These are phyloP conservation scores for Melanotaenia trifasciata DNA, from an alignment of 2,797 vertebrate species.

Conservation along the genomic window DNA sequence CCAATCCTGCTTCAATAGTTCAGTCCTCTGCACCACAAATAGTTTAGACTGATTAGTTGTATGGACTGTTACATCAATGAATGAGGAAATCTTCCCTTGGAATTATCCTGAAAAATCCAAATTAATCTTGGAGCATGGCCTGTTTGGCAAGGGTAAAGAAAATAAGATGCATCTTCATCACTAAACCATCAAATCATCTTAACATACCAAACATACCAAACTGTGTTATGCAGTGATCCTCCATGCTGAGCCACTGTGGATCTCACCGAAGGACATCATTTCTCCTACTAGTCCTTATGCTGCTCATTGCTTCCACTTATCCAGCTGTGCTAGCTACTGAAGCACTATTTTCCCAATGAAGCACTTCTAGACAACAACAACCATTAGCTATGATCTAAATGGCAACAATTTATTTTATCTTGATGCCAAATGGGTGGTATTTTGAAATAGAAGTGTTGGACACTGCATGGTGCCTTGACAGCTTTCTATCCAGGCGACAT, in stretches of 20 bases:
- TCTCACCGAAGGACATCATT: not conserved
- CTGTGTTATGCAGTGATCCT: slow-evolving; percentile 10
- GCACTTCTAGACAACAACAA: slow-evolving; percentile 26
- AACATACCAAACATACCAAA: not conserved
- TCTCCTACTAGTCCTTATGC: slow-evolving; percentile 9
- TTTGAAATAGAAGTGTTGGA: slow-evolving; percentile 4
- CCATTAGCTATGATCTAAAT: slow-evolving; percentile 31
- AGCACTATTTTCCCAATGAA: slow-evolving; percentile 5
- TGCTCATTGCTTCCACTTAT: slow-evolving; percentile 25
- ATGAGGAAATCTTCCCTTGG: not conserved
- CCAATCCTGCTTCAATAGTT: not conserved
- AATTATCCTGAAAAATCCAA: not conserved
- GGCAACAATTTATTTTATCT: slow-evolving; percentile 9
- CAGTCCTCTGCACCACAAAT: not conserved
- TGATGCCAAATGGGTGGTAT: not conserved
- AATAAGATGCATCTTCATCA: not conserved
- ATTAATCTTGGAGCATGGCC: not conserved
- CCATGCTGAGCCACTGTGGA: not conserved
- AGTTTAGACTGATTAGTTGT: not conserved
- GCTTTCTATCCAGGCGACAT: not conserved
- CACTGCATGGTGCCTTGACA: slow-evolving; percentile 3
- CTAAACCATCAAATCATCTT: not conserved
- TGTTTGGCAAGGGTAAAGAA: not conserved
- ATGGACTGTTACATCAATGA: not conserved
- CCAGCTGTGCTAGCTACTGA: slow-evolving; percentile 8